A percentile compares a stretch with the other conserved stretches of the same genome.
These are phyloP conservation scores for Bacillus rossius DNA, from an alignment of 1,140 invertebrate genomes.

Conservation along the genomic window DNA sequence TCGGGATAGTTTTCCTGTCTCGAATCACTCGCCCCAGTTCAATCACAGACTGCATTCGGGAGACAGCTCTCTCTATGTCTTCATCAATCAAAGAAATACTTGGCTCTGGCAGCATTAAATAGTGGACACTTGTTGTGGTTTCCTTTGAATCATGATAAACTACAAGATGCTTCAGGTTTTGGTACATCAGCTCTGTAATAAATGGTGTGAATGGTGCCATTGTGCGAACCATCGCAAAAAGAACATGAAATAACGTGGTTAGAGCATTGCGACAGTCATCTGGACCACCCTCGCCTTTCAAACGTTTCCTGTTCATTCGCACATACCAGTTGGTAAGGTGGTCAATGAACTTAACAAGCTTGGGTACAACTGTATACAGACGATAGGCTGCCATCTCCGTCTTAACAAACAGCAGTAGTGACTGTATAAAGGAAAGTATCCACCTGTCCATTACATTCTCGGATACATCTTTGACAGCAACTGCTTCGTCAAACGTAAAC, in stretches of 20 bases:
- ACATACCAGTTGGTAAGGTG: constrained; percentile 99
- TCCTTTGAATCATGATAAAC: constrained; percentile 36
- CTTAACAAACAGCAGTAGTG: constrained; percentile 76
- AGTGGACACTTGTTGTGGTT: constrained; percentile 72
- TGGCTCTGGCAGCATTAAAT: constrained; percentile 77
- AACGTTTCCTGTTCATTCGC: constrained; percentile 88
- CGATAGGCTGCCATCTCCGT: constrained; percentile 93
- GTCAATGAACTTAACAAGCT: constrained; percentile 93
- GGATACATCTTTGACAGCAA: constrained; percentile 21
- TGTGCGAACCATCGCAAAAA: constrained; percentile 84
- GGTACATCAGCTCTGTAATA: constrained; percentile 94
- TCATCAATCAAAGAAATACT: constrained; percentile 69
- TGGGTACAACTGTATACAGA: constrained; percentile 92
- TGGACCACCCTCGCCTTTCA: constrained; percentile 77
- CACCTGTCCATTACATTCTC: constrained; percentile 94
- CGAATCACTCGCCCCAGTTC: constrained; percentile 89
- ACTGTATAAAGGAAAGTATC: constrained; percentile 96
- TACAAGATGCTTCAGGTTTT: constrained; percentile 60
- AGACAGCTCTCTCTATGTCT: constrained; percentile 85
- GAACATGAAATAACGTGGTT: constrained; percentile 81
- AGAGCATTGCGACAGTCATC: constrained; percentile 80
- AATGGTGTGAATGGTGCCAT: constrained; percentile 99
- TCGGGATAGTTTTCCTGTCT: constrained; percentile 88
- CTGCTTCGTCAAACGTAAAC: background rate
- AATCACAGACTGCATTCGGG: constrained; percentile 91